These are phyloP conservation scores for Leucophenga maculata DNA, from an alignment of 2,888 invertebrate genomes.

Conservation along the genomic window DNA sequence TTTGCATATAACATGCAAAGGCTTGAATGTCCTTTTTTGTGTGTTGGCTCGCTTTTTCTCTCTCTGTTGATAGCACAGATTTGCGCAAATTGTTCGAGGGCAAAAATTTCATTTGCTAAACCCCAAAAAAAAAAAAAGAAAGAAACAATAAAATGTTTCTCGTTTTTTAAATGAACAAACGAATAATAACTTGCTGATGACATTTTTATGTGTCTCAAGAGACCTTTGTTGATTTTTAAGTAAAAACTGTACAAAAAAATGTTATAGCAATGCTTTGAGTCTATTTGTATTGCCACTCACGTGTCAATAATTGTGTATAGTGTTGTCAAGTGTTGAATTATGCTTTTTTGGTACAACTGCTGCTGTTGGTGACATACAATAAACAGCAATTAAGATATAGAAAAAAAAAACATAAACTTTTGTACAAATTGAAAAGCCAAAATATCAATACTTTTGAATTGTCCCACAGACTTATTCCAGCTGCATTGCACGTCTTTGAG, in stretches of 20 bases:
- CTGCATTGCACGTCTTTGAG: slow-evolving; percentile 19
- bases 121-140: background rate
- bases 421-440: slow-evolving; percentile 26
- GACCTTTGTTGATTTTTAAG: background rate
- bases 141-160: background rate
- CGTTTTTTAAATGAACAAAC: background rate
- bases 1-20: background rate
- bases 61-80: slow-evolving; percentile 19
- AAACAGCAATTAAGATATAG: slow-evolving; percentile 63
- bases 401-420: background rate
- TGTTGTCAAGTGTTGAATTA: background rate
- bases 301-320: background rate
- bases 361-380: slow-evolving; percentile 53
- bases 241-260: background rate
- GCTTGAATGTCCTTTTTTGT: background rate
- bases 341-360: background rate
- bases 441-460: slow-evolving; percentile 17
- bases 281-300: slow-evolving; percentile 1
- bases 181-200: slow-evolving; percentile 12
- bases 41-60: background rate
- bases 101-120: slow-evolving; percentile 18
- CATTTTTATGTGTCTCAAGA: slow-evolving; percentile 21
- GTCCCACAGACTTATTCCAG: background rate
- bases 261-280: background rate
- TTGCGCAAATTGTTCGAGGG: slow-evolving; percentile 23